Evolutionary conservation across 2,797 vertebrate genomes (phyloP), one percentile per base, ranked within the genome.

Genomic region (Sciurus carolinensis): DNA sequence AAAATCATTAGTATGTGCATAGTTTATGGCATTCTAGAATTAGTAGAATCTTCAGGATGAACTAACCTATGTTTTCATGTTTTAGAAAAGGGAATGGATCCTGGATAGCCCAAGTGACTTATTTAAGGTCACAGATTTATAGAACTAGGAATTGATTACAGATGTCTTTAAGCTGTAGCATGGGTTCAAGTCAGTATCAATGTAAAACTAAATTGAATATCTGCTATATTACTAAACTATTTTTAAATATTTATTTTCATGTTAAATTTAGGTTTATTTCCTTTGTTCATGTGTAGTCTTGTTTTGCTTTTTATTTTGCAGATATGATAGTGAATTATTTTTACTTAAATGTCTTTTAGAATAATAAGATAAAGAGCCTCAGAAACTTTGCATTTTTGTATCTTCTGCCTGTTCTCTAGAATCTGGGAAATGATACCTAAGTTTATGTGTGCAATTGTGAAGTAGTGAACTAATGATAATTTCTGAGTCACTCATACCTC

Each of bases 171-270:
- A 36, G 28, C 26, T 26, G 36, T 44, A 7, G 11, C 14, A 5
- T 64, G 18, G 1, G 1, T 57, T 57, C 77, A 86, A 89, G 42
- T 86, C 66, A 62, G 3, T 87, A 69, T 79, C 28, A 84, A 20
- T 71, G 22, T 82, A 69, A 90, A 90, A 36, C 71, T 82, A 28
- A 94, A 44, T 26, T 42, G 54, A 42, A 7, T 82, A 39, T 33
- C 20, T 80, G 30, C 30, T 82, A 3, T 52, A 73, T 26, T 17
- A 24, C 1, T 6, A 75, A 90, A 75, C 8, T 20, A 69, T 81
- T 64, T 50, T 91, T 95, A 50, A 22, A 15, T 80, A 77, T 92
- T 95, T 79, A 44, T 64, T 8, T 67, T 54, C 42, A 79, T 91
- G 54, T 91, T 76, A 85, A 76, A 2, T 75, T 62, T 95, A 69